These are phyloP conservation scores for Acrocephalus scirpaceus DNA, from an alignment of 2,797 vertebrate species.

Conservation along the genomic window DNA sequence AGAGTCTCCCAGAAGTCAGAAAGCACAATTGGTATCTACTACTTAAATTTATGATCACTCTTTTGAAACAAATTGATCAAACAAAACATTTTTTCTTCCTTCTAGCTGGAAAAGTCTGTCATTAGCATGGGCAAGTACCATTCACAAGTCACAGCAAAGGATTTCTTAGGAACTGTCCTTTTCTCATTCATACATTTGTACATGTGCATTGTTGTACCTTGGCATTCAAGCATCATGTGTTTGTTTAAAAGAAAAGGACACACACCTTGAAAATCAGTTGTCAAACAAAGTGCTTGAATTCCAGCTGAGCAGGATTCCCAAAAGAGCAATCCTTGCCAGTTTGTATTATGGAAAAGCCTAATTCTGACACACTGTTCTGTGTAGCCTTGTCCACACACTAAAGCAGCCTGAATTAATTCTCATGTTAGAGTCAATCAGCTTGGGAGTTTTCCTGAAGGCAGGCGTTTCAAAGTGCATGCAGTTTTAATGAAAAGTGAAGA, in stretches of 20 bases:
- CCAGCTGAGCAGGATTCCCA: constrained; percentile 47
- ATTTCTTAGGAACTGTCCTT: background rate
- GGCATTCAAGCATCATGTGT: background rate
- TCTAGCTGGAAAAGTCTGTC: background rate
- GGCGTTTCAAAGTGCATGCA: constrained; percentile 46
- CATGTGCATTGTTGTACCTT: background rate
- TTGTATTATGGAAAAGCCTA: constrained; percentile 49
- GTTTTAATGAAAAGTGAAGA: constrained; percentile 65
- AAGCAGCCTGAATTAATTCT: constrained; percentile 68
- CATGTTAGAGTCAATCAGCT: constrained; percentile 53
- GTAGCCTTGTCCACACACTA: background rate
- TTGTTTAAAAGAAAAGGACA: constrained; percentile 39
- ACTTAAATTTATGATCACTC: background rate
- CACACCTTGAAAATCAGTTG: constrained; percentile 46
- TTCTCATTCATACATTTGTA: background rate
- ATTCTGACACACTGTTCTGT: background rate
- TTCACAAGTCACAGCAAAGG: background rate
- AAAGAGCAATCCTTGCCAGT: constrained; percentile 59
- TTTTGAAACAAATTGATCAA: background rate
- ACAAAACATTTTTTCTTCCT: background rate
- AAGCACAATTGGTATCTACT: background rate
- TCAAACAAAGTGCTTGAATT: constrained; percentile 60
- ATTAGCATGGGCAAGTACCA: background rate
- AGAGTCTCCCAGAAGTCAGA: background rate
- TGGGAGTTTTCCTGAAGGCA: constrained; percentile 64